phyloP scores from a whole-genome alignment of 2,797 vertebrate genomes.

The Megaceryle alcyon region DNA sequence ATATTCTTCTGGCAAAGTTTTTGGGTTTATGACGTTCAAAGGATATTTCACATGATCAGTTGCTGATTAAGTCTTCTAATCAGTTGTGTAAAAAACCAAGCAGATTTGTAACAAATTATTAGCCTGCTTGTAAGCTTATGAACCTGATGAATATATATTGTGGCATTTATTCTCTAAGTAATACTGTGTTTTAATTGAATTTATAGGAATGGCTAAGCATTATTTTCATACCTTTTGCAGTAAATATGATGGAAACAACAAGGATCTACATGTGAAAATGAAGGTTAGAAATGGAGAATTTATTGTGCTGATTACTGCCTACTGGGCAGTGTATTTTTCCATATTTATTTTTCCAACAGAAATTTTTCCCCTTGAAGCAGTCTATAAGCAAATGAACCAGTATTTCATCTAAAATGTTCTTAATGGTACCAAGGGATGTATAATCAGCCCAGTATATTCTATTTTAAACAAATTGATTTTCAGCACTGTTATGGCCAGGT shows the following conservation, averaged over 20 bases:
- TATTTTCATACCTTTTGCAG: not conserved
- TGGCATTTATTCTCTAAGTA: not conserved
- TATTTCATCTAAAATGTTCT: conserved; percentile 21
- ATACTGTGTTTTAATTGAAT: not conserved
- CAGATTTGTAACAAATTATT: not conserved
- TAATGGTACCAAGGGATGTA: conserved; percentile 23
- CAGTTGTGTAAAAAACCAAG: not conserved
- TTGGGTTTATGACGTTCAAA: not conserved
- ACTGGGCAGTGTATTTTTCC: not conserved
- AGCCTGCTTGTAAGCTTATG: not conserved
- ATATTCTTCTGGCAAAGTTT: not conserved
- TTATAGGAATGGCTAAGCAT: not conserved
- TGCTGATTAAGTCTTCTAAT: not conserved
- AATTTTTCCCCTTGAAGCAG: not conserved
- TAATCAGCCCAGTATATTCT: conserved; percentile 27
- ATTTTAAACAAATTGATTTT: conserved; percentile 66
- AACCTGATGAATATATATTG: not conserved
- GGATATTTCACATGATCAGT: not conserved
- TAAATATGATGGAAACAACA: not conserved
- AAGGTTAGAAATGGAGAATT: not conserved
- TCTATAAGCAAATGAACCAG: not conserved
- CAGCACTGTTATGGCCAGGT: conserved; percentile 3
- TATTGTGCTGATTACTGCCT: not conserved
- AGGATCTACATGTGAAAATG: not conserved
- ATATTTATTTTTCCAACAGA: not conserved